Base-by-base conservation (phyloP, 2,113 vertebrate species). In the Centropus bengalensis region DNA sequence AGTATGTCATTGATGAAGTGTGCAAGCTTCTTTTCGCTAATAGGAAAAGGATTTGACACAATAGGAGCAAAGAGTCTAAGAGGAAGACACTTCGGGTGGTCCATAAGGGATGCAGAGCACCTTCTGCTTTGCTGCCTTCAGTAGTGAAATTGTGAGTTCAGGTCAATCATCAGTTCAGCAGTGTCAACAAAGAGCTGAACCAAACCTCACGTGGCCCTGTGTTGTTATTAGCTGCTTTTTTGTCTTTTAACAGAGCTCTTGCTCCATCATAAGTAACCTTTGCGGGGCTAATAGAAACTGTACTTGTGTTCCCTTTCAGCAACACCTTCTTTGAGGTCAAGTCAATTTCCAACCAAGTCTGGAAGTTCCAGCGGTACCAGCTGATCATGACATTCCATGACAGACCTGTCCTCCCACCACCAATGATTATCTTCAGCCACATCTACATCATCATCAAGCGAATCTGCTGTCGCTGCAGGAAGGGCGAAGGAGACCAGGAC, bases 301-400 rank as follows among this genome's bases (percentile, higher is more conserved):
- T 58, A 32, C 75, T 28, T 58, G 0, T 90, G 30, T 88, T 88
- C 38, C 63, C 66, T 95, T 87, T 84, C 97, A 99, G 99, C 97
- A 99, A 99, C 95, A 99, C 99, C 30, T 99, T 99, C 97, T 99
- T 99, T 93, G 99, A 99, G 94, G 98, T 99, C 27, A 99, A 99
- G 92, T 99, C 99, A 87, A 99, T 99, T 95, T 99, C 99, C 75
- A 99, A 99, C 97, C 99, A 99, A 95, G 99, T 99, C 63, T 99
- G 99, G 99, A 99, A 99, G 97, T 99, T 99, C 78, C 99, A 99
- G 97, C 95, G 99, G 42, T 99, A 99, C 82, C 99, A 99, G 96
- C 97, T 99, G 91, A 99, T 99, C 79, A 99, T 99, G 99, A 99
- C 99, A 0, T 99, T 99, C 93, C 99, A 99, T 4, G 99, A 99